These are phyloP conservation scores for Chloromyia formosa DNA, from an alignment of 2,888 invertebrate species.

Conservation along the genomic window DNA sequence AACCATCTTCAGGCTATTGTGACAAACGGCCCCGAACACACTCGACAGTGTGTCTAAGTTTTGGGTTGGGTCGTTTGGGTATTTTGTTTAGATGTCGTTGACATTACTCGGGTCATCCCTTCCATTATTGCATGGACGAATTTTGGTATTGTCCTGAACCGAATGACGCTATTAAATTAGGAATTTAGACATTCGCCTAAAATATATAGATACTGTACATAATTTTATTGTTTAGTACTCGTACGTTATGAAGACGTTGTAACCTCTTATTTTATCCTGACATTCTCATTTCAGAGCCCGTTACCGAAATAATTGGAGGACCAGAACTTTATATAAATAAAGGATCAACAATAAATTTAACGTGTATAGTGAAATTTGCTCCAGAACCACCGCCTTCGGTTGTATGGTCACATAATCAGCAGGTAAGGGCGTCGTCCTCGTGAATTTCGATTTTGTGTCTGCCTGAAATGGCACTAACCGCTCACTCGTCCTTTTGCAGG, in stretches of 20 bases:
- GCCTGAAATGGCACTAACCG: not conserved
- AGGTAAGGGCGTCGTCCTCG: constrained; percentile 61
- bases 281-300: constrained; percentile 72
- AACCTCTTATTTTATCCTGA: not conserved
- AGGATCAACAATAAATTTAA: constrained; percentile 88
- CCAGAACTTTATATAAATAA: constrained; percentile 86
- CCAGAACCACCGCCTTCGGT: constrained; percentile 86
- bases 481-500: constrained; percentile 65
- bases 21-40: constrained; percentile 5
- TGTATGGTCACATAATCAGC: constrained; percentile 82
- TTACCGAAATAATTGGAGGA: constrained; percentile 82
- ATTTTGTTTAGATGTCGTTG: not conserved
- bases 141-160: not conserved
- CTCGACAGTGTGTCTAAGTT: not conserved
- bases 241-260: not conserved
- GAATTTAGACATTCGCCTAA: not conserved
- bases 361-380: constrained; percentile 83
- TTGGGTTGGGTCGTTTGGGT: not conserved
- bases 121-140: not conserved
- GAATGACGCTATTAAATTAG: not conserved
- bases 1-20: constrained; percentile 21
- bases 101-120: constrained; percentile 22
- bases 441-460: not conserved
- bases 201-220: not conserved
- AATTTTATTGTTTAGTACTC: not conserved